Evolutionary conservation across 2,797 vertebrate genomes (phyloP), one percentile per base, ranked within the genome.

Genomic region (Danio kyathit): DNA sequence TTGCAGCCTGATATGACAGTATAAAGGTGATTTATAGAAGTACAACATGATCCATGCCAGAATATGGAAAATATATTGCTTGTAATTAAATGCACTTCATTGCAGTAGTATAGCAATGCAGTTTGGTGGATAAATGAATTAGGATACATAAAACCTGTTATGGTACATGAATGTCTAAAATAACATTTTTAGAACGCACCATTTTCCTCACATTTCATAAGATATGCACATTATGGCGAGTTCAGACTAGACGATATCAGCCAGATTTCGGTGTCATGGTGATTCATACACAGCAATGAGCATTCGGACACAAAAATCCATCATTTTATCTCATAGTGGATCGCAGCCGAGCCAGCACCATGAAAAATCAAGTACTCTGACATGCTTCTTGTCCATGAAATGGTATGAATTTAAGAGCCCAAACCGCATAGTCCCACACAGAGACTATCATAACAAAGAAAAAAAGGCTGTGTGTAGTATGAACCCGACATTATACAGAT

Each of bases 11-110:
- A 48, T 73, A 6, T 54, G 14, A 60, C 7, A 71, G 21, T 49
- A 19, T 64, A 81, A 72, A 67, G 2, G 41, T 44, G 59, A 9
- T 61, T 66, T 54, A 21, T 11, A 40, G 41, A 38, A 40, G n/a
- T 64, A 77, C 11, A 69, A 80, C 21, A 16, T 52, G 19, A 46
- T 72, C 60, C 60, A 82, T 74, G 52, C 41, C 64, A 9, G 70
- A 60, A 60, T 67, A 66, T 38, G 43, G 56, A 77, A 17, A 49
- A 16, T 43, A 64, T 79, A 73, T 48, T 66, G 65, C 65, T 83
- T 80, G 41, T 81, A 14, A 69, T 51, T 40, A 11, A 77, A n/a
- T 4, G 14, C 52, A 69, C 64, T 44, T 13, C 19, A 56, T 46
- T 65, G 4, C 67, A 41, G 21, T 13, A 65, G 41, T 19, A 64